Evolutionary conservation across 2,113 vertebrate genomes (phyloP).

Genomic region (Buteo buteo): DNA sequence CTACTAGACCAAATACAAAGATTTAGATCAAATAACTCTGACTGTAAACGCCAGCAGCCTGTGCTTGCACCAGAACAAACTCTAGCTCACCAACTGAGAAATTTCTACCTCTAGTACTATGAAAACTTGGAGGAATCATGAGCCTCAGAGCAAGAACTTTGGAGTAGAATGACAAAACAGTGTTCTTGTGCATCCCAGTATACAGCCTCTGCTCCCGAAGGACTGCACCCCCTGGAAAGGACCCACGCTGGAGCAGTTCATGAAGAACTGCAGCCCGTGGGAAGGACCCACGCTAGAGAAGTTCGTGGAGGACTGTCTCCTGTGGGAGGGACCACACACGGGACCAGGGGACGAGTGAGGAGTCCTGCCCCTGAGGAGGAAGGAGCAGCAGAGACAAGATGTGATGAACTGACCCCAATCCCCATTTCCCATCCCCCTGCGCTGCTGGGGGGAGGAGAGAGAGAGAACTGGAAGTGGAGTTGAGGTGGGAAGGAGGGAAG

Average conservation of each 20-base stretch:
- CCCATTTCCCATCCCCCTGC: accelerated
- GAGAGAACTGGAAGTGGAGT: background rate
- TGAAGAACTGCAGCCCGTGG: background rate
- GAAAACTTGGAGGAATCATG: background rate
- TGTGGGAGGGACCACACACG: background rate
- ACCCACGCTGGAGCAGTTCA: too few relatives aligned
- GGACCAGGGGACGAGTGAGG: background rate
- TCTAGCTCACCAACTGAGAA: background rate
- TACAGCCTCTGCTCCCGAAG: too few relatives aligned
- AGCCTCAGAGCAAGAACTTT: background rate
- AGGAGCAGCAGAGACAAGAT: background rate
- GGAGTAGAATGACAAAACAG: accelerated
- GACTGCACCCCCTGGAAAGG: background rate
- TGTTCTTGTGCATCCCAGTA: background rate
- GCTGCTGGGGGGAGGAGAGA: background rate
- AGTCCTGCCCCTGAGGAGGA: background rate
- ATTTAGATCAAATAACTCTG: background rate
- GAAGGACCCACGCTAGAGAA: background rate
- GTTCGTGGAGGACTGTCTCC: background rate
- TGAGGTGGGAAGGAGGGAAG: background rate
- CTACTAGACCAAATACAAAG: background rate
- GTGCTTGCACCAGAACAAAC: background rate
- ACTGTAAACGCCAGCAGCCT: background rate
- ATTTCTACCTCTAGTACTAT: background rate
- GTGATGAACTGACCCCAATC: too few relatives aligned